Conservation (phyloP, 2,888 invertebrate species). For the Galeruca laticollis region DNA sequence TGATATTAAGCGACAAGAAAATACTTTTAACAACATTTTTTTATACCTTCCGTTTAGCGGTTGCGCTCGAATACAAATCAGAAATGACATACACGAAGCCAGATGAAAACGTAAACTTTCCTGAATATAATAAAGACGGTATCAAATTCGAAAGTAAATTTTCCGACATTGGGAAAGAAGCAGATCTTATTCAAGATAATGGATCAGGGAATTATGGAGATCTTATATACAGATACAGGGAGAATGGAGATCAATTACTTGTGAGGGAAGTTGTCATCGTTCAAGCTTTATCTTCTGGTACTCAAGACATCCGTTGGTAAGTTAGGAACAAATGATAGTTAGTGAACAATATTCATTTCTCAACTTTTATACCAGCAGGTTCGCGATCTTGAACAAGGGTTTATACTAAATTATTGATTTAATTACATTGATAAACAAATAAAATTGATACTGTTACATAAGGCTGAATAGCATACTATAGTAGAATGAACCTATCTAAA, state of each 20-base stretch:
- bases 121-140: constrained; percentile 10
- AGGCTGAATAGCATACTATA: too few relatives aligned
- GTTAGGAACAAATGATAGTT: too few relatives aligned
- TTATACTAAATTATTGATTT: too few relatives aligned
- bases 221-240: constrained; percentile 49
- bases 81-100: constrained; percentile 1
- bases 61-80: constrained; percentile 8
- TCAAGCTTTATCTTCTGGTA: constrained; percentile 46
- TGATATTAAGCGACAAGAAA: not conserved
- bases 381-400: too few relatives aligned
- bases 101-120: not conserved
- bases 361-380: too few relatives aligned
- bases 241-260: constrained; percentile 49
- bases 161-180: constrained; percentile 29
- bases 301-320: constrained; percentile 53
- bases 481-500: too few relatives aligned
- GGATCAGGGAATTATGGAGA: constrained; percentile 52
- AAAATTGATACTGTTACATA: too few relatives aligned
- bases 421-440: too few relatives aligned
- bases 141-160: constrained; percentile 39
- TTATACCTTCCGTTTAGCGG: constrained; percentile 1
- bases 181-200: constrained; percentile 43
- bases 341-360: too few relatives aligned
- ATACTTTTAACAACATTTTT: not conserved
- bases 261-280: constrained; percentile 50